Base-by-base conservation (phyloP, 2,888 invertebrate species). In the Phania funesta region DNA sequence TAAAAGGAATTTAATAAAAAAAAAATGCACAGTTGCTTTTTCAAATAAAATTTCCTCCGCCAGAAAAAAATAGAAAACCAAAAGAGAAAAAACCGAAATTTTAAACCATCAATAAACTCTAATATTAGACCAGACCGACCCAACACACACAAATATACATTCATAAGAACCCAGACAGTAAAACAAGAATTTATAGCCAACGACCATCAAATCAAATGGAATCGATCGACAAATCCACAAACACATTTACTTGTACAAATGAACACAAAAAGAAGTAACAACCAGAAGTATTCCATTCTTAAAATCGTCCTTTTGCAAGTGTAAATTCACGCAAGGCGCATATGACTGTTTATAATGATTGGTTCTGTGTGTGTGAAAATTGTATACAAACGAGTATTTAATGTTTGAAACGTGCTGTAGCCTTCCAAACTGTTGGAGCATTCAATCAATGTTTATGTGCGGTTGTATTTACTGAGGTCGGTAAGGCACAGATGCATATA, bases 391-490 rank as follows among this genome's bases (percentile, higher is more conserved):
- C 78, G 82, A 82, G 74, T 74, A 65, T 78, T 82, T 82, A 82
- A 82, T 82, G 78, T 78, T 68, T 64, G 68, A 74, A 74, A 82
- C 82, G 77, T 82, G 82, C 64, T 74, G 76, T 65, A 70, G 68
- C 74, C 78, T 78, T 78, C 18, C 74, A 82, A 82, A 74, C 64
- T 64, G 58, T 74, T 74, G 68, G 64, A 29, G 35, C 48, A 78
- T 82, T 78, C 78, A 82, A 82, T 82, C 74, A 82, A 78, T 74
- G 78, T 78, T 82, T 74, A 82, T 78, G 58, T 82, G 78, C 74
- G 82, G 82, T 78, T 78, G 52, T 68, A 74, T 74, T 68, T 73
- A 64, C 73, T 82, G 58, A 29, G 68, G 81, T 74, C 64, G 16
- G 20, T 52, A 20, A 24, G 44, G 32, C 32, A 38, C n/a, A 35